Evolutionary conservation across 1,140 invertebrate genomes (phyloP).

Genomic region (Uloborus diversus): DNA sequence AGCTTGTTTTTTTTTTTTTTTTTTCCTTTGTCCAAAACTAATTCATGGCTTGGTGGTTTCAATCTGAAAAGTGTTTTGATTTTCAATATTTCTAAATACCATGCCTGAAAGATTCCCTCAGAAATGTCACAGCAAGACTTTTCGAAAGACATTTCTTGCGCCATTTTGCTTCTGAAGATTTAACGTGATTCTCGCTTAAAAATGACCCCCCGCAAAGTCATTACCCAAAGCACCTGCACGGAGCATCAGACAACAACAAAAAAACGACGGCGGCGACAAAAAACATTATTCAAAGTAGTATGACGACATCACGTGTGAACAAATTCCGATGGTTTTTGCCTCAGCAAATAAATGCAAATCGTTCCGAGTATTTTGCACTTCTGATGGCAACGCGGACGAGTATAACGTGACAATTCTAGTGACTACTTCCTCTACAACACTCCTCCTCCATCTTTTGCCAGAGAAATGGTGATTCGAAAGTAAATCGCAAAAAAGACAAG

Average conservation of each 20-base stretch:
- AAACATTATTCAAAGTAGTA: slow-evolving; percentile 56
- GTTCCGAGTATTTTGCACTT: slow-evolving; percentile 44
- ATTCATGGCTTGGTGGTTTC: not conserved
- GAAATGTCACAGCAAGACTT: no score
- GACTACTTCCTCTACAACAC: not conserved
- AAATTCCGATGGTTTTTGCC: slow-evolving; percentile 29
- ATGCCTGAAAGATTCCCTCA: no score
- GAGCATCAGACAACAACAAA: not conserved
- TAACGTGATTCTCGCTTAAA: not conserved
- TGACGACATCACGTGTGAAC: slow-evolving; percentile 50
- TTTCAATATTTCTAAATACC: not conserved
- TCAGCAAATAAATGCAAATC: slow-evolving; percentile 48
- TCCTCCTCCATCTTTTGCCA: not conserved
- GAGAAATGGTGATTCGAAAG: not conserved
- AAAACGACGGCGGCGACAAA: slow-evolving; percentile 2
- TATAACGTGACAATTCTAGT: slow-evolving; percentile 42
- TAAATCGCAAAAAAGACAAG: slow-evolving; percentile 22
- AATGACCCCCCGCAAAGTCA: slow-evolving; percentile 37
- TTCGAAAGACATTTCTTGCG: not conserved
- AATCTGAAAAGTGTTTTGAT: not conserved
- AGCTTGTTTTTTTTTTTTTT: no score
- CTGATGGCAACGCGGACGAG: slow-evolving; percentile 16
- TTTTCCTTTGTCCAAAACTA: no score
- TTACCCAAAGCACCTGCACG: slow-evolving; percentile 7
- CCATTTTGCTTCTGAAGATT: not conserved